Evolutionary conservation across 2,888 invertebrate genomes (phyloP), one percentile per base, ranked within the genome.

Genomic region (Hesperia comma): DNA sequence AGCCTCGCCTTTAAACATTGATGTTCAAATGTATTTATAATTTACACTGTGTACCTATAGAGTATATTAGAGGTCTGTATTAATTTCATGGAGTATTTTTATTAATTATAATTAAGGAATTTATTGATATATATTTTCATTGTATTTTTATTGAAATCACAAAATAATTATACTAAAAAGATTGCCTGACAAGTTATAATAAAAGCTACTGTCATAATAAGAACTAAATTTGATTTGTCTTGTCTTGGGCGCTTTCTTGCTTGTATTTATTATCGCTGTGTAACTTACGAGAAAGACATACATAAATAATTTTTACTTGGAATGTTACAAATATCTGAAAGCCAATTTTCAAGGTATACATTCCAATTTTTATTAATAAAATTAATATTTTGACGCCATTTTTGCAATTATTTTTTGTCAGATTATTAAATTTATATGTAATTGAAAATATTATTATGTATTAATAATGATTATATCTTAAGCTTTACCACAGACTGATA

Each of bases 401-500:
- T 49, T 49, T 10, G 19, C 8, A 14, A 41, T 17, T 19, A 12
- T 19, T 49, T 19, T 17, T 10, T 10, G 10, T 37, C 37, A 37
- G n/a, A n/a, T 26, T 4, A 26, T 26, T 49, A 49, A n/a, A n/a
- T n/a, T 19, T 49, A 19, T 6, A 33, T 43, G 33, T 53, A 51
- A 7, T 32, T 46, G 5, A 37, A 32, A 63, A 19, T 61, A 41
- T 49, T 40, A 58, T 51, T 41, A 43, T 61, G 58, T 58, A 56
- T 67, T 69, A 63, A 66, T 43, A 62, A 68, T 69, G 56, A 68
- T n/a, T n/a, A n/a, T 67, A 58, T 49, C 63, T 60, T 70, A 72
- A 68, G 73, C 69, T 70, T 72, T 72, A 73, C 68, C 64, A 67
- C 69, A 71, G 72, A 73, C 73, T 73, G 73, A 73, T 70, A 61